Percentiles rank a stretch among this genome's conserved stretches.
Conservation (phyloP, 1,140 invertebrate genomes). For the Vanessa atalanta region DNA sequence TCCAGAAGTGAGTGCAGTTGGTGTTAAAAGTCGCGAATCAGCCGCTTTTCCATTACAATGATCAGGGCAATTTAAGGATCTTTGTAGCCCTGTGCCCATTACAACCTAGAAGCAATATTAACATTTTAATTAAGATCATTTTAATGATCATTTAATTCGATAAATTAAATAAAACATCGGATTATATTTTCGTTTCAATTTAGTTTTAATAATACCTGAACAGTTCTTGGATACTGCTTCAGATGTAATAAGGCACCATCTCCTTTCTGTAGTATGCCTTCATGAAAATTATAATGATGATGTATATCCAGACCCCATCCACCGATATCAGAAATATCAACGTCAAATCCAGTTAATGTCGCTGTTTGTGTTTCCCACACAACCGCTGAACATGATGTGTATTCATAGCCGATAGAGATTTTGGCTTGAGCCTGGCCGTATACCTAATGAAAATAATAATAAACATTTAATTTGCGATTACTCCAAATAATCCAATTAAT, state of each 20-base stretch:
- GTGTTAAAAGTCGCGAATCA: conserved; percentile 93
- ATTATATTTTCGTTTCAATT: not conserved
- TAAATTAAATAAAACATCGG: not conserved
- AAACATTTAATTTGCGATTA: not conserved
- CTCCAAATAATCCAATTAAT: not conserved
- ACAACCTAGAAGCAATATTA: conserved; percentile 82
- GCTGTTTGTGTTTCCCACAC: conserved; percentile 97
- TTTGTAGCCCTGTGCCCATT: conserved; percentile 96
- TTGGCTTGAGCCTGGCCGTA: conserved; percentile 93
- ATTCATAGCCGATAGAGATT: conserved; percentile 96
- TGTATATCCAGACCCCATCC: conserved; percentile 99
- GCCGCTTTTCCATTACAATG: conserved; percentile 93
- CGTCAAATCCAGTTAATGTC: conserved; percentile 97
- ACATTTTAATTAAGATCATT: not conserved
- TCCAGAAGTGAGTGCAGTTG: conserved; percentile 95
- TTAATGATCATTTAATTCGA: not conserved
- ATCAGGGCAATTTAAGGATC: conserved; percentile 87
- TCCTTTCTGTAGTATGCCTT: conserved; percentile 97
- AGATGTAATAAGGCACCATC: conserved; percentile 96
- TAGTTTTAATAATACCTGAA: conserved; percentile 80
- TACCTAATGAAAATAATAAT: conserved; percentile 74
- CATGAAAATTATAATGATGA: conserved; percentile 98
- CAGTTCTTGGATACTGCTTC: conserved; percentile 94
- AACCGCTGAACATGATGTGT: conserved; percentile 90
- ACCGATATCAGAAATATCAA: conserved; percentile 97